Evolutionary conservation across 2,888 invertebrate genomes (phyloP), one percentile per base, ranked within the genome.

Genomic region (Noctuana brunneofusca): DNA sequence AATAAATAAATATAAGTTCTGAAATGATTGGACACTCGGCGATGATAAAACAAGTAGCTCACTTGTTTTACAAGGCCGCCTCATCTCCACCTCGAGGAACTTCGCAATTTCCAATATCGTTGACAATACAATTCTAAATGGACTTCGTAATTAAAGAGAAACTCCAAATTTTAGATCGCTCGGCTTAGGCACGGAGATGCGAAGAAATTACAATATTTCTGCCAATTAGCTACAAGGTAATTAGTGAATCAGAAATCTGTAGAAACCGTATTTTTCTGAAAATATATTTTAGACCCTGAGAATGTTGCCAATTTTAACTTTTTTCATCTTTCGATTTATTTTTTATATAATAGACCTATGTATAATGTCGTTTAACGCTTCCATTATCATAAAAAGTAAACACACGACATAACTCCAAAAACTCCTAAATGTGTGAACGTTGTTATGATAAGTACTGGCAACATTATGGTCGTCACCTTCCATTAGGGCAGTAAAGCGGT

Each of bases 71-170:
- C 22, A n/a, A 14, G 32, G n/a, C n/a, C 8, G 8, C 35, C 53
- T 12, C 22, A 20, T 20, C 43, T 8, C 38, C 18, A 41, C 24
- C 16, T 38, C 24, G 5, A 14, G 35, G 6, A 22, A 24, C 41
- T 43, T 30, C 14, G 27, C 52, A 30, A 46, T 46, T 53, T 46
- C 43, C 59, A 59, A 53, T 59, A 52, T 59, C 59, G 22, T 53
- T 59, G 59, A 32, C 52, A 53, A 46, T 53, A 43, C 46, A 35
- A 43, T 48, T 54, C 53, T 48, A 48, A 54, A 53, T 41, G 60
- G 27, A 53, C 43, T 54, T 16, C 46, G 46, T 60, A 53, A 60
- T 60, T 48, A 48, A 57, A 27, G 46, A 43, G 46, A 55, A 43
- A 55, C 43, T 54, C 22, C 22, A 46, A 54, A 60, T 48, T 60